Conservation (phyloP, 2,797 vertebrate species). For the Taeniopygia guttata region DNA sequence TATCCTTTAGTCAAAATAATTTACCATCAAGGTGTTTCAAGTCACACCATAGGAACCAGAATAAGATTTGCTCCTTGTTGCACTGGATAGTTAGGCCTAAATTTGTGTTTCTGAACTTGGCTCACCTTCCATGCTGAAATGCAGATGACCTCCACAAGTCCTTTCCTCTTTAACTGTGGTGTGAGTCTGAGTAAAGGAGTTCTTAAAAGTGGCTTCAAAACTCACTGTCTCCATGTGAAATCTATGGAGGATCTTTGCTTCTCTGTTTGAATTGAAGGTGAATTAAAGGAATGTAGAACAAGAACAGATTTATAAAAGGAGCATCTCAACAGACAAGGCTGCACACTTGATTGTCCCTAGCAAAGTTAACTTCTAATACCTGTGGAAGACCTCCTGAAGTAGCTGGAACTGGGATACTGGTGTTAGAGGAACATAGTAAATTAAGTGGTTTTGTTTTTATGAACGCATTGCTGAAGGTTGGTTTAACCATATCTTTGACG, state of each 20-base stretch:
- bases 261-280: neutral
- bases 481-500: neutral
- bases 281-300: neutral
- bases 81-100: neutral
- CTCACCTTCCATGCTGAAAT: neutral
- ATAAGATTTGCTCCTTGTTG: neutral
- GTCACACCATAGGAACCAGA: neutral
- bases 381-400: neutral
- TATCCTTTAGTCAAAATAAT: neutral
- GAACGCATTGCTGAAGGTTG: neutral
- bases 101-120: neutral
- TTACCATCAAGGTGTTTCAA: neutral
- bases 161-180: neutral
- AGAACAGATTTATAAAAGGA: neutral
- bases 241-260: neutral
- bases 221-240: neutral
- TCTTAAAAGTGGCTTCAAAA: neutral
- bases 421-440: neutral
- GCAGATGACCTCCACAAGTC: neutral
- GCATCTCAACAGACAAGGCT: neutral
- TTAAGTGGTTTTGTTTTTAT: neutral
- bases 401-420: neutral
- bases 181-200: neutral
- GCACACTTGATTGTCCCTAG: neutral
- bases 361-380: neutral